These are phyloP conservation scores for Eremophila alpestris DNA, from an alignment of 2,797 vertebrate genomes.

Conservation along the genomic window DNA sequence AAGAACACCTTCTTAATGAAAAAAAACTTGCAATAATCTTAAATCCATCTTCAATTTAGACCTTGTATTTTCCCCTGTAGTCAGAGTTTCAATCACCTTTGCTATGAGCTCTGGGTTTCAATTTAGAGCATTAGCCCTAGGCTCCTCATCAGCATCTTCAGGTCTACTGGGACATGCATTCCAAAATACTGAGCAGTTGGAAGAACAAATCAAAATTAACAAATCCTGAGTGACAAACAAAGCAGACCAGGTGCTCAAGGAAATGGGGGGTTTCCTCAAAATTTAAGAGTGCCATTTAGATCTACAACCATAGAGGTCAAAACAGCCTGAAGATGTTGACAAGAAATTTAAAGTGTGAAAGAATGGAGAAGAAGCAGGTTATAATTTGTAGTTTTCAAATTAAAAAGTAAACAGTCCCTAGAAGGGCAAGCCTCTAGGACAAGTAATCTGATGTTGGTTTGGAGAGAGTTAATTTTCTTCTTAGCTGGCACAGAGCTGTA, in stretches of 20 bases:
- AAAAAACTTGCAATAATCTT: slow-evolving; percentile 38
- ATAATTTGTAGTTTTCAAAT: neutral
- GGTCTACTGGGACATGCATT: neutral
- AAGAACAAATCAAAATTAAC: neutral
- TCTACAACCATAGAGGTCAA: neutral
- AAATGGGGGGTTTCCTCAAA: neutral
- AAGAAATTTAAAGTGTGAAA: neutral
- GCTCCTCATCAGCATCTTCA: slow-evolving; percentile 32
- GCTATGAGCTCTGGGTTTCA: slow-evolving; percentile 26
- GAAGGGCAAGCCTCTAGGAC: neutral
- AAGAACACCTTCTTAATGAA: slow-evolving; percentile 42
- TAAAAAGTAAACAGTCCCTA: neutral
- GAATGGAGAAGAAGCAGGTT: neutral
- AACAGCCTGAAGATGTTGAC: too few relatives aligned
- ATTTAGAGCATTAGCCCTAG: slow-evolving; percentile 33
- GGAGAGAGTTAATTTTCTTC: neutral
- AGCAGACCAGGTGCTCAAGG: neutral
- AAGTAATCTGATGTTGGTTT: neutral
- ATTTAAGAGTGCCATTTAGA: neutral
- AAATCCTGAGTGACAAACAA: neutral
- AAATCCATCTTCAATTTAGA: slow-evolving; percentile 44
- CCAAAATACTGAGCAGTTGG: neutral
- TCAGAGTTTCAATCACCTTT: slow-evolving; percentile 31
- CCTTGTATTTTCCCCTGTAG: neutral
- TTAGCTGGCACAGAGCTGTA: neutral